Evolutionary conservation across 1,140 invertebrate species (phyloP).

Genomic region (Cyrtorhinus lividipennis): DNA sequence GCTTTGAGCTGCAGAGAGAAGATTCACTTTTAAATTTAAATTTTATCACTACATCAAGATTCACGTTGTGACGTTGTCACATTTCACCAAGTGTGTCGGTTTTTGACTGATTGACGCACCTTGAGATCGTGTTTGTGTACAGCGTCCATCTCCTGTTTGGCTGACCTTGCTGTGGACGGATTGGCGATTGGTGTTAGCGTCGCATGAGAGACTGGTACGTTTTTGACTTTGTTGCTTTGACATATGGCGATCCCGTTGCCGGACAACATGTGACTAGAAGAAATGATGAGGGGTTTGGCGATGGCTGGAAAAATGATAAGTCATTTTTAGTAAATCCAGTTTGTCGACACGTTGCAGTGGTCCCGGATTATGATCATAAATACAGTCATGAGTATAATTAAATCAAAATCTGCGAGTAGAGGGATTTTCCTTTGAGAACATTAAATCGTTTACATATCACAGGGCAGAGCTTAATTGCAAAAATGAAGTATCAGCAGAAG

Average conservation of each 20-base stretch:
- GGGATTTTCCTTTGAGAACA: no score
- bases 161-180: background rate
- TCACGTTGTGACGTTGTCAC: background rate
- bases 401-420: no score
- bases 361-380: no score
- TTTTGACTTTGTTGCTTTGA: conserved; percentile 6
- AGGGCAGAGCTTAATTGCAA: no score
- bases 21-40: conserved; percentile 8
- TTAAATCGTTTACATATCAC: no score
- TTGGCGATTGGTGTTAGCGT: background rate
- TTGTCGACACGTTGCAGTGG: no score
- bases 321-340: no score
- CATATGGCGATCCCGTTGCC: background rate
- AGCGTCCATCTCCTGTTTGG: background rate
- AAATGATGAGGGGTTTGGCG: background rate
- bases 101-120: background rate
- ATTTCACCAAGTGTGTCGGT: no score
- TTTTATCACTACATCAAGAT: background rate
- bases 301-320: background rate
- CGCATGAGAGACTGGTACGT: background rate
- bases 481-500: no score
- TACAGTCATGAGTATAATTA: no score
- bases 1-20: conserved; percentile 36
- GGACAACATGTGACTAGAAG: conserved; percentile 6
- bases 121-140: conserved; percentile 4